Base-by-base conservation (phyloP, 2,888 invertebrate genomes). In the Sialis lutaria region DNA sequence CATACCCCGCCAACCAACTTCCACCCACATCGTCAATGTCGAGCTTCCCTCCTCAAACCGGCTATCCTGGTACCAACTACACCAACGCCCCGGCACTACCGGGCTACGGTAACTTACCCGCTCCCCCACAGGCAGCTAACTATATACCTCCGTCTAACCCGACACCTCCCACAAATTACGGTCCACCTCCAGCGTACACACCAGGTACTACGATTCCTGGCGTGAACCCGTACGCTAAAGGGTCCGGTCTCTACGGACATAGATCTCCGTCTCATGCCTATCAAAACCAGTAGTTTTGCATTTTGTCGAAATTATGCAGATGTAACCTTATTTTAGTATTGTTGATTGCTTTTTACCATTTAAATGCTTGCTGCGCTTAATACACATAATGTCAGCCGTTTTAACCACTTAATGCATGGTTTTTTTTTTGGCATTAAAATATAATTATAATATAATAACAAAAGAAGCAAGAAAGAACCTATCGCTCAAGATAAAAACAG, bases 181-280 rank as follows among this genome's bases (percentile, higher is more conserved):
- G 42, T 30, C 42, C 42, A 42, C 42, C 42, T 10, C 42, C 42
- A 7, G 31, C 42, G 10, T 42, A 30, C 31, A 12, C 42, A 5
- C 32, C 32, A 2, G 30, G 6, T 8, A 30, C 22, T 42, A 31
- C 42, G 30, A 31, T 42, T 7, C 30, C 42, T 7, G 42, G 42
- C 10, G 32, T 30, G 30, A 42, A 42, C 31, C 42, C 42, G 7
- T 42, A 42, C 31, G 42, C 42, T 42, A 42, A 42, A 42, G 42
- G 42, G 4, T 31, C 42, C 4, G 37, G 37, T 6, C 10, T 31
- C 13, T 42, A 42, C 30, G 42, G 30, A 4, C 42, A 42, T 6
- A 42, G 42, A 42, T 42, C 42, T 9, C 42, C 42, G 7, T 30
- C 13, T 10, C 42, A 42, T 42, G 31, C 30, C 8, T 42, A 42